Percentiles rank a stretch among this genome's conserved stretches.
Evolutionary conservation across 2,797 vertebrate genomes (phyloP).

Genomic region (Amphiprion clarkii): DNA sequence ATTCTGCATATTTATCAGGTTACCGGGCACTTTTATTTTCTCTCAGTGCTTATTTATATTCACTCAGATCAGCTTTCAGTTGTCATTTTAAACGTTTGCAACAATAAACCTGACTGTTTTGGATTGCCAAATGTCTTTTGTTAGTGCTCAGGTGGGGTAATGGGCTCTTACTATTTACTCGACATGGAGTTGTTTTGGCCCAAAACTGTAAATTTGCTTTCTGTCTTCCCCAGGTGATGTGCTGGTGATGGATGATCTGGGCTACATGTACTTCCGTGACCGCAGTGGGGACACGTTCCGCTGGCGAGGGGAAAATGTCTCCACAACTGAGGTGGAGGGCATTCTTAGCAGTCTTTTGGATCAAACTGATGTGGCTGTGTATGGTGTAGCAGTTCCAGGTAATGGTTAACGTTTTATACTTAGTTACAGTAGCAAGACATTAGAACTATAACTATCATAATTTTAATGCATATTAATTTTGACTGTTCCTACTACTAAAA

Average conservation of each 20-base stretch:
- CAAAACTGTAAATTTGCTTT: neutral
- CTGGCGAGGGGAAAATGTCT: slow-evolving; percentile 95
- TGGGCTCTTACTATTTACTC: neutral
- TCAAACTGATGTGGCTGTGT: slow-evolving; percentile 92
- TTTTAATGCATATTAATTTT: slow-evolving; percentile 10
- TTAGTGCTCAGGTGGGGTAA: neutral
- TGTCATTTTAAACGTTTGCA: neutral
- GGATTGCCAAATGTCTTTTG: neutral
- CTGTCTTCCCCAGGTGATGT: slow-evolving; percentile 86
- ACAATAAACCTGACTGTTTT: neutral
- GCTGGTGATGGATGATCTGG: slow-evolving; percentile 94
- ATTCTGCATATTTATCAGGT: slow-evolving; percentile 94
- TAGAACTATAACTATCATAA: neutral
- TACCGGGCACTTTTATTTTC: neutral
- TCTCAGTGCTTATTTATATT: neutral
- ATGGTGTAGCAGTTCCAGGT: slow-evolving; percentile 91
- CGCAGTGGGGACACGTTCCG: slow-evolving; percentile 94
- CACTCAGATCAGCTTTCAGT: neutral
- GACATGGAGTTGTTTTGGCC: neutral
- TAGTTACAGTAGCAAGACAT: neutral
- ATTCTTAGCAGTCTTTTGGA: slow-evolving; percentile 88
- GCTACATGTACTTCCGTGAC: slow-evolving; percentile 95
- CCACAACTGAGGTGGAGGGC: slow-evolving; percentile 93
- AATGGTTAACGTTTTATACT: slow-evolving; percentile 12
- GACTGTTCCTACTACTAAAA: neutral